Evolutionary conservation across 2,113 vertebrate species (phyloP), one percentile per base, ranked within the genome.

Genomic region (Sapayoa aenigma): DNA sequence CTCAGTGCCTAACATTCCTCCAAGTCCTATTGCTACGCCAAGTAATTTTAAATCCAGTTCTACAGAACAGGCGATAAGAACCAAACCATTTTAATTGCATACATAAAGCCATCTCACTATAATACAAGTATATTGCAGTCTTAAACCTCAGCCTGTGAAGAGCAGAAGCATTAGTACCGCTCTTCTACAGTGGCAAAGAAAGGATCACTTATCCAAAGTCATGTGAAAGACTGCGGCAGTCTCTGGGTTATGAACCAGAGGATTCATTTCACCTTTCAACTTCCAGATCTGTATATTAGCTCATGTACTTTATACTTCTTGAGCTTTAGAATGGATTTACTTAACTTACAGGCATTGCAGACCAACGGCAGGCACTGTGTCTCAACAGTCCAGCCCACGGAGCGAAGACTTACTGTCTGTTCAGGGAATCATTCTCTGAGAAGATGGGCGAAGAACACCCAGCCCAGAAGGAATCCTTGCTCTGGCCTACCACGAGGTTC

Each of bases 341-440:
- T 77, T 65, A 59, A 77, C 15, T 78, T 78, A 19, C 14, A 74
- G 30, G 44, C 37, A 62, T 24, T 4, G 30, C 49, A 37, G n/a
- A 56, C 9, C 56, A 62, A 14, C 3, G 3, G 28, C 9, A 60
- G 31, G 11, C 1, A 1, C 25, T 7, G 35, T 12, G 62, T 25
- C 33, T n/a, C 27, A 7, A 20, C 49, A 58, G 52, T 30, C 30
- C 41, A 66, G 67, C 58, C 41, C 46, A 35, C 0, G 2, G 24
- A 79, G 15, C 0, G 0, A 47, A 33, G 12, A 6, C 25, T 65
- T 25, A 23, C n/a, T 24, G 23, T 20, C 52, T 21, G 44, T 19
- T 58, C 58, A 35, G 22, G 71, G 33, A 20, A 63, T 2, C 15
- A 12, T 5, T 87, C n/a, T 37, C n/a, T 1, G 2, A 69, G 16